Evolutionary conservation across 2,888 invertebrate genomes (phyloP).

Genomic region (Stratiomys singularior): DNA sequence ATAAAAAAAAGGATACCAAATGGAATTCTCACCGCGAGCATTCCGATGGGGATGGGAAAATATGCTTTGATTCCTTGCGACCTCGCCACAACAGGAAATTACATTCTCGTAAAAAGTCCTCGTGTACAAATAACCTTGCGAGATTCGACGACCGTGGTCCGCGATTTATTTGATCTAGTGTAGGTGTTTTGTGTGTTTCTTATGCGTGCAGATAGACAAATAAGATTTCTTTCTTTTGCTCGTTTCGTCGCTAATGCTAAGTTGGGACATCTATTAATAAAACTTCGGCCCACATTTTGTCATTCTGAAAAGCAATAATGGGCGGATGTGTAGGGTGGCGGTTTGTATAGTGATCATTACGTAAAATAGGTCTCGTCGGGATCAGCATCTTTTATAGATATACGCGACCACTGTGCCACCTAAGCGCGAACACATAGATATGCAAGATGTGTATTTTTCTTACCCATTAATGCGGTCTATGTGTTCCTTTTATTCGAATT

Average conservation of each 20-base stretch:
- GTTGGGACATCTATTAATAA: conserved; percentile 51
- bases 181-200: background rate
- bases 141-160: background rate
- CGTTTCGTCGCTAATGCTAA: conserved; percentile 41
- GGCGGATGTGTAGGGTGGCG: conserved; percentile 50
- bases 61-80: too few species aligned
- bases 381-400: conserved; percentile 3
- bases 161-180: conserved; percentile 16
- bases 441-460: background rate
- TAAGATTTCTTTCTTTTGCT: conserved; percentile 33
- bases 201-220: conserved; percentile 14
- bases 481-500: background rate
- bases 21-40: too few species aligned
- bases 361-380: conserved; percentile 48
- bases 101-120: too few species aligned
- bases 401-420: background rate
- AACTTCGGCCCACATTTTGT: conserved; percentile 50
- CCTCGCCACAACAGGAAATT: too few species aligned
- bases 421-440: background rate
- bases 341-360: conserved; percentile 48
- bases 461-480: background rate
- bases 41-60: too few species aligned
- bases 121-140: too few species aligned
- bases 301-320: conserved; percentile 50
- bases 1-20: too few species aligned